Percentiles rank a stretch among this genome's conserved stretches.
Evolutionary conservation across 2,113 vertebrate genomes (phyloP).

Genomic region (Melierax canorus): DNA sequence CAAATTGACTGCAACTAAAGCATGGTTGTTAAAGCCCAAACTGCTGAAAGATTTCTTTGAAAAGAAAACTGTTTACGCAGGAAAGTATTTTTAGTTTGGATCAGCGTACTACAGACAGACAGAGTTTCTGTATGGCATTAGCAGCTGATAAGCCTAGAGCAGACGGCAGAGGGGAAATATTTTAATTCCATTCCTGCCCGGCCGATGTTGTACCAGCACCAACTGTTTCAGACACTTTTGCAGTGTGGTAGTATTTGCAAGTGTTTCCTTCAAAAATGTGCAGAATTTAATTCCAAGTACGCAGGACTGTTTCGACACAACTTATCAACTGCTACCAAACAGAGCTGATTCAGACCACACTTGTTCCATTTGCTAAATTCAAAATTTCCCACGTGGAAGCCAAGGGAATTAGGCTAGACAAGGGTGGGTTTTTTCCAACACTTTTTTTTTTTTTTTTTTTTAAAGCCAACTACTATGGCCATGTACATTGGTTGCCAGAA

Average conservation of each 20-base stretch:
- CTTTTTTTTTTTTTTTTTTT: background rate
- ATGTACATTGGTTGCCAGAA: background rate
- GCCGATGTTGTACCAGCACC: conserved; percentile 21
- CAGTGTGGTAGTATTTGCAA: conserved; percentile 14
- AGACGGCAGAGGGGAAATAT: background rate
- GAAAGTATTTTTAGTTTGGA: background rate
- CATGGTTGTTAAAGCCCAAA: background rate
- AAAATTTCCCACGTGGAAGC: background rate
- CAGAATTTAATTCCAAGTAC: conserved; percentile 35
- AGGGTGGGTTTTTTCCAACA: background rate
- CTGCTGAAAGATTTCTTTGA: background rate
- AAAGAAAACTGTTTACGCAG: background rate
- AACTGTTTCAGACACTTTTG: conserved; percentile 20
- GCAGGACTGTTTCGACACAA: conserved; percentile 28
- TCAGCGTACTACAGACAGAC: background rate
- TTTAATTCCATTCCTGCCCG: conserved; percentile 12
- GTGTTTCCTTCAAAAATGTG: conserved; percentile 21
- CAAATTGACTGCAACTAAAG: background rate
- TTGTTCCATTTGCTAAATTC: conserved; percentile 47
- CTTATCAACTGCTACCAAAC: conserved; percentile 38
- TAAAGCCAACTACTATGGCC: background rate
- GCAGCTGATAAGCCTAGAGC: conserved; percentile 9
- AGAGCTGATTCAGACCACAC: conserved; percentile 22
- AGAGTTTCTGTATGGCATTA: background rate
- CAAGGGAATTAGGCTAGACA: background rate